Base-by-base conservation (phyloP, 2,888 invertebrate species). In the Aricia artaxerxes region DNA sequence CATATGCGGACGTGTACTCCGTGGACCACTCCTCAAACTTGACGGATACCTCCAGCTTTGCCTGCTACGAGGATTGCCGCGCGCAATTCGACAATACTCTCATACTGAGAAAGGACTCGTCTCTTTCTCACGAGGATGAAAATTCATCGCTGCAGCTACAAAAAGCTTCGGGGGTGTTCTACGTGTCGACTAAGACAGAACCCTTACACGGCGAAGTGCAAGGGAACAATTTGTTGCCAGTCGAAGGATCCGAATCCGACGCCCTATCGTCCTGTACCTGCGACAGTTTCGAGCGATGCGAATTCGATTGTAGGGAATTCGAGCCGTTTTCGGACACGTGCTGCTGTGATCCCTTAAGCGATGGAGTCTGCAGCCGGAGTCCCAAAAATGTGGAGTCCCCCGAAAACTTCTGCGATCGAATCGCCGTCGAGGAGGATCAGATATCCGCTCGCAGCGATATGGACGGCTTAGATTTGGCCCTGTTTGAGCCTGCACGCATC, bases 381-480 rank as follows among this genome's bases (percentile, higher is more conserved):
- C 95, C 95, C 24, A 94, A 94, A 82, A 90, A 93, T 84, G 94
- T 93, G 57, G 94, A 94, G 79, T 94, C 94, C 69, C 93, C 94
- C 38, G 94, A 94, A 85, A 86, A 93, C 85, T 92, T 94, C 85
- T 89, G 91, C 86, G 91, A 92, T 79, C 86, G 88, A 82, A 86
- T 85, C 79, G 35, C 64, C 35, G 89, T 87, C 57, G 93, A 94
- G 60, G 93, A 92, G 77, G 95, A 95, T 83, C 90, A 90, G 77
- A 89, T 89, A 40, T 92, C 95, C 78, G 89, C 93, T 75, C 88
- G 94, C 57, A 95, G 95, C 88, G 96, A 96, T 88, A 95, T 96
- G 95, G 96, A 96, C 83, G 96, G 96, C 82, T 92, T 96, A 83
- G 96, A 96, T 90, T 91, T 96, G 86, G 94, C 96, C 82, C 90